Evolutionary conservation across 2,797 vertebrate species (phyloP).

Genomic region (Graptemys geographica): DNA sequence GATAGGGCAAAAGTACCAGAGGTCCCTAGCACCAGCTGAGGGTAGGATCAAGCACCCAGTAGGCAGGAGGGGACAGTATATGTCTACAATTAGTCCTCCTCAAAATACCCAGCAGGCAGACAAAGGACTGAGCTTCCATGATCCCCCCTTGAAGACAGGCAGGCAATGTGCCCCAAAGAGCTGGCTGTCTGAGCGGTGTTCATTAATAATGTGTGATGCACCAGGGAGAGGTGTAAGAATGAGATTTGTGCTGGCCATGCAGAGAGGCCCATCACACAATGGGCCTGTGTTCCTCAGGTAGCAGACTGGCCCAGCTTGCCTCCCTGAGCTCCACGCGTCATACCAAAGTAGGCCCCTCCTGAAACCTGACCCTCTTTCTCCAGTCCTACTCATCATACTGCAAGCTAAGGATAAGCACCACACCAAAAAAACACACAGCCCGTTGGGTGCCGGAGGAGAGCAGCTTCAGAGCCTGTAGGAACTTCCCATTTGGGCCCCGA

Average conservation of each 20-base stretch:
- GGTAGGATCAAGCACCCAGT: background rate
- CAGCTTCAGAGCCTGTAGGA: background rate
- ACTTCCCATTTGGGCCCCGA: background rate
- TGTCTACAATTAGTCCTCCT: background rate
- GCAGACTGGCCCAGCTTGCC: background rate
- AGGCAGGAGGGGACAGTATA: background rate
- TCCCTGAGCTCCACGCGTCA: background rate
- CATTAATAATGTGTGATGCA: background rate
- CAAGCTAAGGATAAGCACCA: background rate
- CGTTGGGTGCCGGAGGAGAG: background rate
- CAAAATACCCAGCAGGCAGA: background rate
- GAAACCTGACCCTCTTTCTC: background rate
- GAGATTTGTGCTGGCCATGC: background rate
- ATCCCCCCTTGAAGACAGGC: background rate
- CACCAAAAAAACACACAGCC: background rate
- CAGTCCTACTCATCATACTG: background rate
- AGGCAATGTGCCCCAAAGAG: background rate
- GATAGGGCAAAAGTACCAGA: background rate
- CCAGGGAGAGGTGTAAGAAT: background rate
- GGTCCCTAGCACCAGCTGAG: background rate
- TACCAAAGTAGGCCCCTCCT: background rate
- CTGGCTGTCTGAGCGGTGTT: background rate
- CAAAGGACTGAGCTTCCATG: background rate
- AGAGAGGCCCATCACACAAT: background rate
- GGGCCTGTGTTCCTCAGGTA: background rate